Percentiles rank a stretch among this genome's conserved stretches.
Conservation (phyloP, 2,888 invertebrate species). For the Limnephilus marmoratus region DNA sequence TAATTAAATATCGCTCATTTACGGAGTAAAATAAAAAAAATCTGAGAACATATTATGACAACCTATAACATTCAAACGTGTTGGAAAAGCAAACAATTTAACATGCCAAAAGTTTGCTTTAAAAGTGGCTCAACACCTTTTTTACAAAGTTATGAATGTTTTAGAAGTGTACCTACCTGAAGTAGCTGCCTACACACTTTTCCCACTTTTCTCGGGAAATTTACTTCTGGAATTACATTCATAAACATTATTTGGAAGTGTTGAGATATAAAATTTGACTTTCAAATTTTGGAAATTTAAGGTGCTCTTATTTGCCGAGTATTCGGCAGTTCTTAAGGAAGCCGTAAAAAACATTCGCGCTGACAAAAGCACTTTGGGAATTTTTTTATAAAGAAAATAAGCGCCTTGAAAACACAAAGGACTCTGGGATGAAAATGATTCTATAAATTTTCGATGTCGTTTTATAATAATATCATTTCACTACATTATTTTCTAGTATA, state of each 20-base stretch:
- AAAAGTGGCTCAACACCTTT: too few relatives aligned
- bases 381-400: not conserved
- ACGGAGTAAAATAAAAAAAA: too few relatives aligned
- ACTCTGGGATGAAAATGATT: not conserved
- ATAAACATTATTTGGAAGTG: conserved; percentile 20
- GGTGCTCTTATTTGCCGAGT: conserved; percentile 9
- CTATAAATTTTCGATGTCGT: not conserved
- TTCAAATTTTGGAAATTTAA: conserved; percentile 6
- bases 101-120: not conserved
- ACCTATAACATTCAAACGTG: not conserved
- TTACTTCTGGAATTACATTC: not conserved
- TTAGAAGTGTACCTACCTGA: not conserved
- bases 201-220: not conserved
- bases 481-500: not conserved
- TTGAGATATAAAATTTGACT: conserved; percentile 24
- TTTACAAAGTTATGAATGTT: not conserved
- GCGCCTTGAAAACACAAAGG: not conserved
- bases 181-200: not conserved
- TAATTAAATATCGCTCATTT: too few relatives aligned
- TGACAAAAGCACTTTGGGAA: not conserved
- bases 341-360: not conserved
- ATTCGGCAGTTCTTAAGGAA: not conserved
- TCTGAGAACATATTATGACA: too few relatives aligned
- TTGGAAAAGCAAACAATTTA: not conserved
- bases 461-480: not conserved